Percentiles rank a stretch among this genome's conserved stretches.
Evolutionary conservation across 1,140 invertebrate species (phyloP).

Genomic region (Listronotus oregonensis): DNA sequence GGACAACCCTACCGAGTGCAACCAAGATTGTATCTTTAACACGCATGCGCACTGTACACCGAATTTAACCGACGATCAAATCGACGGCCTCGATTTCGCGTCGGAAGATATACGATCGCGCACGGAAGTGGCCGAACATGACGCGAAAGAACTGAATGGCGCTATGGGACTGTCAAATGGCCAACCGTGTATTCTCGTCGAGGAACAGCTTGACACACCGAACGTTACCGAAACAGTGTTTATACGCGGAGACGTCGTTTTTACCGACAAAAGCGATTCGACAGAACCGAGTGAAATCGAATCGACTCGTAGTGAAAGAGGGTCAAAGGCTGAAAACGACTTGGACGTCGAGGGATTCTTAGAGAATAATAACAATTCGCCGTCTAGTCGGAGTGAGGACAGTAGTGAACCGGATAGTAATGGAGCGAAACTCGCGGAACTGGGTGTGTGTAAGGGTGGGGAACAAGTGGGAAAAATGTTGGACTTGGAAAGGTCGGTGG

Average conservation of each 20-base stretch:
- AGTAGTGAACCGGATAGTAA: not conserved
- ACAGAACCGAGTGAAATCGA: not conserved
- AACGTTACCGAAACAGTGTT: too few species aligned
- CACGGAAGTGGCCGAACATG: too few species aligned
- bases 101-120: not conserved
- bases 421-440: slow-evolving; percentile 4
- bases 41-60: slow-evolving; percentile 10
- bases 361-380: slow-evolving; percentile 22
- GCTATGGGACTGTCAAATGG: too few species aligned
- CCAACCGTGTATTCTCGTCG: too few species aligned
- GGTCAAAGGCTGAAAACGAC: slow-evolving; percentile 19
- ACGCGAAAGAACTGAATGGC: too few species aligned
- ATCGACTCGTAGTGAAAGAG: slow-evolving; percentile 9
- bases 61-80: slow-evolving; percentile 34
- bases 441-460: slow-evolving; percentile 3
- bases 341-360: slow-evolving; percentile 14
- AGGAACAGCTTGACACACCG: too few species aligned
- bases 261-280: too few species aligned
- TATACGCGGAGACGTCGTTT: too few species aligned
- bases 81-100: slow-evolving; percentile 28
- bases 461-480: slow-evolving; percentile 23
- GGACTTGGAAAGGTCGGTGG: slow-evolving; percentile 45
- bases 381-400: slow-evolving; percentile 5
- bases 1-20: slow-evolving; percentile 39
- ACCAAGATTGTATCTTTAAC: slow-evolving; percentile 47